phyloP scores from a whole-genome alignment of 1,140 invertebrate genomes.

The Cotesia vestalis region DNA sequence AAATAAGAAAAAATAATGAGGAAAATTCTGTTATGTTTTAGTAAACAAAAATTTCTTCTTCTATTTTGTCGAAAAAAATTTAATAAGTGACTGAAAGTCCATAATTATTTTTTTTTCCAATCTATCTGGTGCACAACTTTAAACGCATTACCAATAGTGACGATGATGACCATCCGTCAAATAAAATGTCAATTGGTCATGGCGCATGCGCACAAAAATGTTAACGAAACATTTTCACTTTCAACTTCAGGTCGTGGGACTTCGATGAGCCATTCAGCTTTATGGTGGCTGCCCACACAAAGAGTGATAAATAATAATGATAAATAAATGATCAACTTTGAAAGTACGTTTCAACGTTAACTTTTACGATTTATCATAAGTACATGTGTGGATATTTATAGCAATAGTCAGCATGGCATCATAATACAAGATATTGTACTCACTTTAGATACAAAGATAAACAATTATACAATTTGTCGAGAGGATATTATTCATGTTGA shows the following conservation, averaged over 20 bases:
- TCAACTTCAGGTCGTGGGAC: slow-evolving; percentile 4
- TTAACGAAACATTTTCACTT: slow-evolving; percentile 12
- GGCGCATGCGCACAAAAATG: neutral
- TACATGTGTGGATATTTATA: no score
- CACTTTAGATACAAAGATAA: no score
- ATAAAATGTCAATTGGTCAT: neutral
- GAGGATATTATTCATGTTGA: no score
- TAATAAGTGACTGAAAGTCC: no score
- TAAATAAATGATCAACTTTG: slow-evolving; percentile 1
- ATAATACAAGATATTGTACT: no score
- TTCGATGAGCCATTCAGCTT: neutral
- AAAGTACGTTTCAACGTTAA: neutral
- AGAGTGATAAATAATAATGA: neutral
- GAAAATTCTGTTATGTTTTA: no score
- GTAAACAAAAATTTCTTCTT: no score
- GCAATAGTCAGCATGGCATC: no score
- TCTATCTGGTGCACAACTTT: neutral
- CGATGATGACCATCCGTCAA: neutral
- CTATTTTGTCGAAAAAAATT: neutral
- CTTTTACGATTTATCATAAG: slow-evolving; percentile 8
- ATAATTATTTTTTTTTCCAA: neutral
- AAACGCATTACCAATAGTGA: neutral
- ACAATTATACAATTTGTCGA: no score
- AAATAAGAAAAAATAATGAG: no score
- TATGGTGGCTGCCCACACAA: neutral